Conservation (phyloP, 1,140 invertebrate species). For the Megalonaias nervosa region DNA sequence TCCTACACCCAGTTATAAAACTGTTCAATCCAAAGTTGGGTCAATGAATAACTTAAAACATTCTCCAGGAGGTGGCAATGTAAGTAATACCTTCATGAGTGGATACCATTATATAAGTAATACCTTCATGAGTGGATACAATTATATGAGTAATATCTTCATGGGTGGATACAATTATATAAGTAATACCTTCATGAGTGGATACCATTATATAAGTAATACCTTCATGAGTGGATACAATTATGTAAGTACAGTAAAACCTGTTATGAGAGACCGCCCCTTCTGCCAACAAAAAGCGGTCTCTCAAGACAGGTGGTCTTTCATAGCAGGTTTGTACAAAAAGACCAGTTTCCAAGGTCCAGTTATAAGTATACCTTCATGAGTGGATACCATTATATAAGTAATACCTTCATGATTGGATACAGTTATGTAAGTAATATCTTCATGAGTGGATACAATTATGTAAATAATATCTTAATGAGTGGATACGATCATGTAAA, state of each 20-base stretch:
- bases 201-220: no score
- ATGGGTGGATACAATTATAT: neutral
- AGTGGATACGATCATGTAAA: neutral
- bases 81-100: constrained; percentile 28
- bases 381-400: no score
- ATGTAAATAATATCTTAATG: neutral
- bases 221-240: no score
- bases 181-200: neutral
- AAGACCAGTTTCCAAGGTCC: no score
- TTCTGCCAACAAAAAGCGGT: no score
- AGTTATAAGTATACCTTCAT: no score
- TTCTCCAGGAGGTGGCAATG: constrained; percentile 88
- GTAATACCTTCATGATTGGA: no score
- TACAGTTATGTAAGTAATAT: neutral
- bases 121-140: neutral
- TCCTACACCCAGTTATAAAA: constrained; percentile 35
- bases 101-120: neutral
- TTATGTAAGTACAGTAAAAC: no score
- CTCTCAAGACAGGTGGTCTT: no score
- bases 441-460: neutral
- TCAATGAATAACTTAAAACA: constrained; percentile 93
- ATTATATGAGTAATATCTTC: neutral
- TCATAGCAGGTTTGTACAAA: no score
- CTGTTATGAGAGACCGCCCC: no score
- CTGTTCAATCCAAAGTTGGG: constrained; percentile 86